phyloP scores from a whole-genome alignment of 2,888 invertebrate species.

The Tupiocoris notatus region DNA sequence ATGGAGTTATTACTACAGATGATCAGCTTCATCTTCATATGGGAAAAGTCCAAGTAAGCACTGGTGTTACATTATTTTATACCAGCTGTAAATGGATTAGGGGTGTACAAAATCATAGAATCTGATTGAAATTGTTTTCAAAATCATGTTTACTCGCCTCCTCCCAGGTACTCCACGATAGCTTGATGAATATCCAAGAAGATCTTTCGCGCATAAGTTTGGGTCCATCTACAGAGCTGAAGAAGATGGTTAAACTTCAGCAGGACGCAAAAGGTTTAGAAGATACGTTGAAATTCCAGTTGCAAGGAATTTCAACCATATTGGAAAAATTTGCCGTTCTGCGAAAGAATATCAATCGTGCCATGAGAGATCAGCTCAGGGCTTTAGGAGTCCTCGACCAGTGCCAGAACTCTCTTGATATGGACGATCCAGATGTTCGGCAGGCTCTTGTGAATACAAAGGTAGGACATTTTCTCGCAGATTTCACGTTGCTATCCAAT shows the following conservation, averaged over 20 bases:
- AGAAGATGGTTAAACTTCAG: constrained; percentile 61
- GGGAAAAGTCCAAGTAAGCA: constrained; percentile 65
- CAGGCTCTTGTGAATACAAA: constrained; percentile 71
- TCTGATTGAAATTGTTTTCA: no score
- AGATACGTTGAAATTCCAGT: constrained; percentile 13
- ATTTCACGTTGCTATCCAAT: not conserved
- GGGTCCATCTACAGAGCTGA: constrained; percentile 71
- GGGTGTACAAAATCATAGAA: no score
- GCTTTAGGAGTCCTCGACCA: constrained; percentile 62
- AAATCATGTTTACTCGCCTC: no score
- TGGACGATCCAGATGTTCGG: constrained; percentile 75
- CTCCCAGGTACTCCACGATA: constrained; percentile 48
- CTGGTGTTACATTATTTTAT: not conserved
- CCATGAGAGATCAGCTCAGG: constrained; percentile 63
- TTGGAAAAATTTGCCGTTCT: constrained; percentile 22
- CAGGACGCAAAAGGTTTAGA: constrained; percentile 15
- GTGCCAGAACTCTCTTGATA: constrained; percentile 69
- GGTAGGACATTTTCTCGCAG: constrained; percentile 49
- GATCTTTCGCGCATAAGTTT: constrained; percentile 74
- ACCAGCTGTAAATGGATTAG: no score
- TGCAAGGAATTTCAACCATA: constrained; percentile 14
- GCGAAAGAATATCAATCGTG: constrained; percentile 52
- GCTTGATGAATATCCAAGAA: constrained; percentile 62
- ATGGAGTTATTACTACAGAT: constrained; percentile 77
- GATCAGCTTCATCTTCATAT: constrained; percentile 80